phyloP scores from a whole-genome alignment of 2,888 invertebrate species.

The Amphipyra berbera region DNA sequence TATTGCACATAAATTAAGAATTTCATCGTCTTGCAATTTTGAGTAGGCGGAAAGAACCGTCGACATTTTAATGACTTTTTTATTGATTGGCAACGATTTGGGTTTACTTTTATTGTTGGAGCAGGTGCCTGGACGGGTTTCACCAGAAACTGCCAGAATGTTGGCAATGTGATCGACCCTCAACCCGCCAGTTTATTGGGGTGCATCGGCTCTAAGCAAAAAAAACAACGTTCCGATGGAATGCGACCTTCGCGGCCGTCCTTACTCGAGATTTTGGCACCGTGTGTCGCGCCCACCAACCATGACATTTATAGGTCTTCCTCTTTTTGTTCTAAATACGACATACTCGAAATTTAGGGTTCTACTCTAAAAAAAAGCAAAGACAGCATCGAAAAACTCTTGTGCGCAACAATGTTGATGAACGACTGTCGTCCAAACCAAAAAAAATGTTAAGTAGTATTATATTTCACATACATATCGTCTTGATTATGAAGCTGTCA shows the following conservation, averaged over 20 bases:
- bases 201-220: conserved; percentile 70
- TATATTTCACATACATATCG: conserved; percentile 26
- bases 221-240: conserved; percentile 66
- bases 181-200: conserved; percentile 59
- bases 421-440: background rate
- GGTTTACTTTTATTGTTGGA: conserved; percentile 36
- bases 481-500: conserved; percentile 27
- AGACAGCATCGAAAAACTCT: background rate
- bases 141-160: conserved; percentile 32
- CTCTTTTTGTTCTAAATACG: conserved; percentile 59
- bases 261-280: conserved; percentile 81
- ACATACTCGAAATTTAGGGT: conserved; percentile 31
- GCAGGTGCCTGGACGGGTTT: conserved; percentile 44
- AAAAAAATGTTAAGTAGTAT: conserved; percentile 16
- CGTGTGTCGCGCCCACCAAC: conserved; percentile 70
- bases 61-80: conserved; percentile 32
- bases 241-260: conserved; percentile 80
- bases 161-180: conserved; percentile 49
- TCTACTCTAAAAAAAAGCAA: conserved; percentile 17
- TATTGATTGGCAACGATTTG: conserved; percentile 20
- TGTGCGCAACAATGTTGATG: conserved; percentile 6
- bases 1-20: background rate
- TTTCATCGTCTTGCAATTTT: background rate
- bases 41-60: conserved; percentile 3
- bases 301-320: conserved; percentile 75